Evolutionary conservation across 1,140 invertebrate species (phyloP), one percentile per base, ranked within the genome.

Genomic region (Tetragonula clypearis): DNA sequence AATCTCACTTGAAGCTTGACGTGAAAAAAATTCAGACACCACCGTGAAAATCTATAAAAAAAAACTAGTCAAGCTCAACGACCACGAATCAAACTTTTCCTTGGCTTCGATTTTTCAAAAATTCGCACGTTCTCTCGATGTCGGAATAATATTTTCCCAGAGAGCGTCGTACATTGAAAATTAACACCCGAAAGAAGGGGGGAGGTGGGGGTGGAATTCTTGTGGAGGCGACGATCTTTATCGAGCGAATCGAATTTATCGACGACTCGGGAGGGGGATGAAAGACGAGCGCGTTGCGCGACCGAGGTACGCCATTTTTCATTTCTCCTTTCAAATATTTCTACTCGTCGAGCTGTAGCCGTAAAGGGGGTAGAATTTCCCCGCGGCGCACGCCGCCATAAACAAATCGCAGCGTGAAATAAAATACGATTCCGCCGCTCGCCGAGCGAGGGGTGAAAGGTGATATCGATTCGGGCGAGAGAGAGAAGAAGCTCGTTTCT

Each of bases 311-410:
- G 41, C 55, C 73, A 75, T 75, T 75, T 75, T 58, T 75, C 73
- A 75, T 75, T 55, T 35, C 55, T 58, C 55, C 73, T 58, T 75
- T 58, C 53, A 75, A 75, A 75, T 75, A 75, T 75, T 75, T 58
- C 73, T 55, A 75, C 55, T 75, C 19, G 9, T 11, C 21, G 23
- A 35, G 19, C 55, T 17, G 35, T 35, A 35, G 35, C 30, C 56
- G 30, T 49, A 49, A 49, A 41, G 23, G 60, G 21, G 55, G 12
- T 76, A 41, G 30, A 41, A 41, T 76, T 76, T 41, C 56, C 74
- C 73, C 21, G 2, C 49, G 41, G 55, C 35, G 21, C 19, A n/a
- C 41, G 3, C 12, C 49, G n/a, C 76, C 49, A 68, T 68, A 68
- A 79, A 79, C 77, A 55, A 79, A 68, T 66, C 62, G 14, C 49